These are phyloP conservation scores for Periphyllus acericola DNA, from an alignment of 2,888 invertebrate genomes.

Conservation along the genomic window DNA sequence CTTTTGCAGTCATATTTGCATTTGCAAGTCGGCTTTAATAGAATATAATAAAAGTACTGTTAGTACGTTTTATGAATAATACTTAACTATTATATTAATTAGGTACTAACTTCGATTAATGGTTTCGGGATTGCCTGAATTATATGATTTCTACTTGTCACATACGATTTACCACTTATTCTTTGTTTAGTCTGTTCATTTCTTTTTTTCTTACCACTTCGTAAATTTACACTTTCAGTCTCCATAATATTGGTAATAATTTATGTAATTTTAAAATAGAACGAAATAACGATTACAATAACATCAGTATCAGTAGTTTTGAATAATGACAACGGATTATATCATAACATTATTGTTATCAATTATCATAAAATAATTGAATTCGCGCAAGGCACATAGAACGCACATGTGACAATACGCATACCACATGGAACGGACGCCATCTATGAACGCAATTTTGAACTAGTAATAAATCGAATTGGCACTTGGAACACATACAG, in stretches of 20 bases:
- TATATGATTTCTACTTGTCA: background rate
- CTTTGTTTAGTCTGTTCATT: slow-evolving; percentile 12
- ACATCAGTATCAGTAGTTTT: background rate
- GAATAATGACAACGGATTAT: slow-evolving; percentile 23
- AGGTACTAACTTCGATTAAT: background rate
- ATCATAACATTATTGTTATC: slow-evolving; percentile 15
- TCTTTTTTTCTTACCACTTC: slow-evolving; percentile 9
- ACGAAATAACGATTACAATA: background rate
- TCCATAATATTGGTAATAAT: slow-evolving; percentile 9
- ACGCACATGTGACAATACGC: too few species aligned
- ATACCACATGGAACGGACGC: too few species aligned
- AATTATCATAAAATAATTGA: background rate
- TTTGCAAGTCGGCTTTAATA: too few species aligned
- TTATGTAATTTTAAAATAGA: background rate
- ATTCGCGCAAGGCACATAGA: too few species aligned
- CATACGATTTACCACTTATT: slow-evolving; percentile 15
- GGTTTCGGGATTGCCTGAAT: slow-evolving; percentile 1
- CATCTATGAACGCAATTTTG: too few species aligned
- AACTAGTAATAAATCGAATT: too few species aligned
- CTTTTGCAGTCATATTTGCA: too few species aligned
- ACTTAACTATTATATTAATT: too few species aligned
- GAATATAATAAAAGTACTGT: too few species aligned
- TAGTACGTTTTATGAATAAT: too few species aligned
- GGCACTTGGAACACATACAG: too few species aligned
- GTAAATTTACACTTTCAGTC: slow-evolving; percentile 6